These are phyloP conservation scores for Polydesmus complanatus DNA, from an alignment of 2,888 invertebrate species.

Conservation along the genomic window DNA sequence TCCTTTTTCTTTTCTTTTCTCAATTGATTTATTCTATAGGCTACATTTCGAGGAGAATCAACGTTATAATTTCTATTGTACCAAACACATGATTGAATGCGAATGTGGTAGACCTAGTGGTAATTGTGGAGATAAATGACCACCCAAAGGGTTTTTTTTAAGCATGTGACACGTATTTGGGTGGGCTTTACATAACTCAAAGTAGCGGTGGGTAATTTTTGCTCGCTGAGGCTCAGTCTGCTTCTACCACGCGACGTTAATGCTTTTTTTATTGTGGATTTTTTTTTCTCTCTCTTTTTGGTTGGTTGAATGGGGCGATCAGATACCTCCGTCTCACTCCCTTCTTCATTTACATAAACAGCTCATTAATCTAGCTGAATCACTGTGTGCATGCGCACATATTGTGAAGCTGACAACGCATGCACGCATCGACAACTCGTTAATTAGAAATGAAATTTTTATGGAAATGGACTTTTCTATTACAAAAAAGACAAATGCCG, in stretches of 20 bases:
- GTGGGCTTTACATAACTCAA: background rate
- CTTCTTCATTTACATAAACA: slow-evolving; percentile 2
- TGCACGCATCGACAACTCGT: background rate
- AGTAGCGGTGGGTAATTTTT: too few relatives aligned
- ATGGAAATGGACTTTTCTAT: slow-evolving; percentile 3
- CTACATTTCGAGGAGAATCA: too few relatives aligned
- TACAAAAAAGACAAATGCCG: too few relatives aligned
- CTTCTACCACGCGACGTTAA: too few relatives aligned
- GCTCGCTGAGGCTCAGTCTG: background rate
- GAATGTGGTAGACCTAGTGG: background rate
- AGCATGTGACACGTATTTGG: background rate
- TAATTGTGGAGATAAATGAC: background rate
- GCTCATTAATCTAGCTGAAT: slow-evolving; percentile 8
- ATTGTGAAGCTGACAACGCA: slow-evolving; percentile 1
- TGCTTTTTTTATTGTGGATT: background rate
- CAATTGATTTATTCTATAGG: too few relatives aligned
- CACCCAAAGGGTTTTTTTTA: background rate
- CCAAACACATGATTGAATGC: too few relatives aligned
- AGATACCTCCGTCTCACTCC: background rate
- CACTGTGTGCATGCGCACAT: background rate
- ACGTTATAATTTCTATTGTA: too few relatives aligned
- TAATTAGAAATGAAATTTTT: slow-evolving; percentile 9
- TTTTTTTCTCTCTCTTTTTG: too few relatives aligned
- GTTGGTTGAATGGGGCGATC: background rate
- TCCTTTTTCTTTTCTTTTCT: too few relatives aligned